Evolutionary conservation across 1,140 invertebrate genomes (phyloP).

Genomic region (Caerostris darwini): DNA sequence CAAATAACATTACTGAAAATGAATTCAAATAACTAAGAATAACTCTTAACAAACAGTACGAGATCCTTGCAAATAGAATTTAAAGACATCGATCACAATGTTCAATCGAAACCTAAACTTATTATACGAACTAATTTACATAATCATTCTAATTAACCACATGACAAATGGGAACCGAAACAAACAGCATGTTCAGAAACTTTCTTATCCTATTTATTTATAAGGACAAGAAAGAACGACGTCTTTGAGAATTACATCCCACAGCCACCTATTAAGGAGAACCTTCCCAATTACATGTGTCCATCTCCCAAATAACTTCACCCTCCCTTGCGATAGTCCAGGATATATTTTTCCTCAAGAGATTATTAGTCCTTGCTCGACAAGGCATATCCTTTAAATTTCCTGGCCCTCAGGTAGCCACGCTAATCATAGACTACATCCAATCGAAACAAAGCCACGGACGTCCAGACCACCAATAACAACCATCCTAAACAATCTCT

Average conservation of each 20-base stretch:
- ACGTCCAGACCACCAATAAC: conserved; percentile 64
- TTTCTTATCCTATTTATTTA: background rate
- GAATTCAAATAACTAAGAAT: too few species aligned
- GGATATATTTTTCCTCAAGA: conserved; percentile 6
- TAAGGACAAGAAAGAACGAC: background rate
- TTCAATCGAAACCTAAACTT: too few species aligned
- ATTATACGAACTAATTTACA: too few species aligned
- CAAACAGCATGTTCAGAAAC: too few species aligned
- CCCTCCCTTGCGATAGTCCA: background rate
- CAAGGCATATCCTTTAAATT: conserved; percentile 62
- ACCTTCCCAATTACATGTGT: conserved; percentile 50
- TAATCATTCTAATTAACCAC: too few species aligned
- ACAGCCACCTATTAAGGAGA: background rate
- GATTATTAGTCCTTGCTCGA: conserved; percentile 58
- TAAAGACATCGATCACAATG: too few species aligned
- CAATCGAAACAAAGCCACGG: conserved; percentile 64
- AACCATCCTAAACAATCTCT: conserved; percentile 56
- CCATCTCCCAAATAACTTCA: background rate
- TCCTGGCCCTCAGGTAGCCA: conserved; percentile 55
- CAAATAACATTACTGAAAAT: too few species aligned
- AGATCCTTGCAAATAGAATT: too few species aligned
- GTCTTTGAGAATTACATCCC: background rate
- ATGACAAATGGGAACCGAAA: background rate
- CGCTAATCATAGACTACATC: conserved; percentile 56
- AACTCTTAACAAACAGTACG: too few species aligned